These are phyloP conservation scores for Eurytoma adleriae DNA, from an alignment of 2,888 invertebrate species.

Conservation along the genomic window DNA sequence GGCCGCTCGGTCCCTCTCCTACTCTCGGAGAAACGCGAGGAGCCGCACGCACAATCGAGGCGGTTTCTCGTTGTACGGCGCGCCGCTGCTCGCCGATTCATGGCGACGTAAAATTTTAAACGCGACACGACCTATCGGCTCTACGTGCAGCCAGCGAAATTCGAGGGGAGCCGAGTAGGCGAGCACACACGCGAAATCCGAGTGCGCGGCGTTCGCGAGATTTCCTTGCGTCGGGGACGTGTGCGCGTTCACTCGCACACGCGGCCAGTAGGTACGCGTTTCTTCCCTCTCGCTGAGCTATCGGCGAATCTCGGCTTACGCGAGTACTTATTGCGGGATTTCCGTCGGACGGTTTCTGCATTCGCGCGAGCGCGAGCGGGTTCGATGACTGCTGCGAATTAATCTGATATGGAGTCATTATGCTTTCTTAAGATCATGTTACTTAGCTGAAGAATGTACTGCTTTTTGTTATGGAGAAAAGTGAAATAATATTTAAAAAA, in stretches of 20 bases:
- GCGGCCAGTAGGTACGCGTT: background rate
- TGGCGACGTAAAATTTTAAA: slow-evolving; percentile 40
- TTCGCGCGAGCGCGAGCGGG: slow-evolving; percentile 9
- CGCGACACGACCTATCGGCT: slow-evolving; percentile 23
- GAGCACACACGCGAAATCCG: background rate
- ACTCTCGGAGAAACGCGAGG: slow-evolving; percentile 7
- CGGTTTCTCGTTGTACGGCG: background rate
- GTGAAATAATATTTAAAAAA: too few species aligned
- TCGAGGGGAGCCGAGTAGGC: slow-evolving; percentile 5
- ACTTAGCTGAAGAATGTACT: too few species aligned
- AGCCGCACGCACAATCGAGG: slow-evolving; percentile 8
- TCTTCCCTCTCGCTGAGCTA: slow-evolving; percentile 24
- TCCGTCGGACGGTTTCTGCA: slow-evolving; percentile 15
- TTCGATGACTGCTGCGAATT: slow-evolving; percentile 1
- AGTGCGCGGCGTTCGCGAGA: background rate
- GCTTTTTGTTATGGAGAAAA: too few species aligned
- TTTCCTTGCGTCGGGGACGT: background rate
- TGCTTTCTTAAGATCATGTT: too few species aligned
- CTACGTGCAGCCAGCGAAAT: slow-evolving; percentile 27
- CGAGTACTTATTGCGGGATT: slow-evolving; percentile 45
- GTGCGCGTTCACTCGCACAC: background rate
- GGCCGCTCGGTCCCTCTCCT: background rate
- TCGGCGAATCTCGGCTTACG: slow-evolving; percentile 19
- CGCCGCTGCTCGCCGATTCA: slow-evolving; percentile 22
- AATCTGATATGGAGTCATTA: slow-evolving; percentile 23